Base-by-base conservation (phyloP, 2,888 invertebrate genomes). In the Acanthopleura granulata region DNA sequence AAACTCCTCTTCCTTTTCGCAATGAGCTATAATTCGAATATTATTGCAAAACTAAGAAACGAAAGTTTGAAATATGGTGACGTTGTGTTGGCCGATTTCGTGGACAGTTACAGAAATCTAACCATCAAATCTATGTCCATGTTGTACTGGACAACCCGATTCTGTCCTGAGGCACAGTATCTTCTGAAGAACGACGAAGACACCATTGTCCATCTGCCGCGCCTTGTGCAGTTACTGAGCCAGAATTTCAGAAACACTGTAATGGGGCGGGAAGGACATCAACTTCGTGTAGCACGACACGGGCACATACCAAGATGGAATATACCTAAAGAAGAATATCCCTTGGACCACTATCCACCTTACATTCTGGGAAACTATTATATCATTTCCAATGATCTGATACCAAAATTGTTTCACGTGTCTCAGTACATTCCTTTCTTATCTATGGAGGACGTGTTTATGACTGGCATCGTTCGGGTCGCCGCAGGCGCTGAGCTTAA, bases 361-460 rank as follows among this genome's bases (percentile, higher is more conserved):
- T 82, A 81, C 61, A 78, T 78, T 14, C 75, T 75, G n/a, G 82
- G 82, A 0, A 81, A 80, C 0, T 80, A 75, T 0, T 82, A 82
- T 66, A 77, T 82, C n/a, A 80, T 82, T 74, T 62, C 78, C 12
- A 66, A 57, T 4, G 25, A 79, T 16, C 27, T 80, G 0, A 94
- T 94, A 0, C 85, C 86, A 14, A 72, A 71, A 25, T 70, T 75
- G 22, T 51, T 70, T 0, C 66, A 57, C 30, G 72, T 50, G 22
- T 71, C 62, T 0, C 77, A 75, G 16, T 77, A 75, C 29, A 87
- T 92, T 25, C 91, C 92, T 29, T 94, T 93, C 82, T 49, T 82
- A 0, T 80, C 80, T n/a, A 62, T 82, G 29, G 82, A 82, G 73
- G 82, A 82, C 70, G 82, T 82, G 14, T 82, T 75, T 74, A 73